Evolutionary conservation across 2,797 vertebrate genomes (phyloP).

Genomic region (Phalanger gymnotis): DNA sequence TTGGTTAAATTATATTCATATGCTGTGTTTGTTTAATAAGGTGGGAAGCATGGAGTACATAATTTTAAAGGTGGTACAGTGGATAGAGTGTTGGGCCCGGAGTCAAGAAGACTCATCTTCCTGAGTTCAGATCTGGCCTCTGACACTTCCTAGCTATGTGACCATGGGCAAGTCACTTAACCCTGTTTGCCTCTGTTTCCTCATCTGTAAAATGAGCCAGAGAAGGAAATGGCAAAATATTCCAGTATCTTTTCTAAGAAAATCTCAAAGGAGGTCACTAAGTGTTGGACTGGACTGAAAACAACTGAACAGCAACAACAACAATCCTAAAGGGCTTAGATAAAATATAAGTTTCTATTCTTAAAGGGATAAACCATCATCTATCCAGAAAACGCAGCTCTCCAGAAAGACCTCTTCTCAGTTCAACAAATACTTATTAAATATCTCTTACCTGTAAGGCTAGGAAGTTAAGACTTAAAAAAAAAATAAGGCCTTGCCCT

Average conservation of each 20-base stretch:
- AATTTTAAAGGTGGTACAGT: not conserved
- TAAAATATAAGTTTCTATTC: not conserved
- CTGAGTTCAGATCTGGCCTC: not conserved
- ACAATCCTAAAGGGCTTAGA: not conserved
- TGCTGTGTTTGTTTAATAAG: not conserved
- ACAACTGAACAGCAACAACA: not conserved
- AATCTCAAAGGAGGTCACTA: not conserved
- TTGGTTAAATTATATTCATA: not conserved
- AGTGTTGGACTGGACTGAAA: not conserved
- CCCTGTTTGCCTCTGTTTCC: not conserved
- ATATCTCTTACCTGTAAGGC: not conserved
- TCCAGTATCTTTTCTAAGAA: not conserved
- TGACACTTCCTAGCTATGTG: not conserved
- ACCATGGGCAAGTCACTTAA: not conserved
- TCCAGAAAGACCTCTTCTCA: not conserved
- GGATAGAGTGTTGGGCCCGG: not conserved
- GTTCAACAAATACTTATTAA: not conserved
- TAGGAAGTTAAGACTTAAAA: not conserved
- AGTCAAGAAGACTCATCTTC: not conserved
- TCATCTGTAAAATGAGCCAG: not conserved
- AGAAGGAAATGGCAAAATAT: not conserved
- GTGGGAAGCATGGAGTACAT: not conserved
- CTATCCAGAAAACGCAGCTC: not conserved
- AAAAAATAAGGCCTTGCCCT: not conserved
- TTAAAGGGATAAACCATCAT: not conserved